Base-by-base conservation (phyloP, 2,113 vertebrate genomes). In the Reinhardtius hippoglossoides region DNA sequence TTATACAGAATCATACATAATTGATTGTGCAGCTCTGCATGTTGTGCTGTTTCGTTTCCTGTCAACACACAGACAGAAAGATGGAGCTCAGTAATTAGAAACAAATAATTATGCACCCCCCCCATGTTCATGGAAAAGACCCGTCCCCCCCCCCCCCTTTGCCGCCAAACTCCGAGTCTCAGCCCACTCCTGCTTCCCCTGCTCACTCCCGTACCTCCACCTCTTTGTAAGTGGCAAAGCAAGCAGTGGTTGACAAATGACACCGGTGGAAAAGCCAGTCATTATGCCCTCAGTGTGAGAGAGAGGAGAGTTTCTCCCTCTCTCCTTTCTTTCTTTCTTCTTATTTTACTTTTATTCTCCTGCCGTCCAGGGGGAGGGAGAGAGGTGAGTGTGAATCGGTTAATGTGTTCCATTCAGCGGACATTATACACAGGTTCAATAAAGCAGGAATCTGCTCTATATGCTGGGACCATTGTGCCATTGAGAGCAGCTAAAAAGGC, bases 171-270 rank as follows among this genome's bases (percentile, higher is more conserved):
- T 61, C 27, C 0, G 62, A 9, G 35, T 9, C 35, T 9, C 35
- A 37, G 35, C 35, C 37, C n/a, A 13, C 50, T 66, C 57, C 75
- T 67, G 63, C 79, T 67, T 87, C 71, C 37, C 63, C 40, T 27
- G 12, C 50, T 71, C 60, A 71, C 71, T 83, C 71, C 66, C 10
- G 40, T 42, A 68, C 67, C 74, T 71, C 71, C 64, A 40, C 23
- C 68, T 79, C 83, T 62, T 90, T 91, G 85, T 93, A 72, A 60
- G 76, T 71, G 64, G 82, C 56, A 94, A 91, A 92, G 91, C 90
- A 93, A 94, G 94, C 94, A 92, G 81, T 80, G 82, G 84, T 88
- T 89, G 90, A 93, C 90, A 90, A 93, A 88, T 92, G 93, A 93
- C 92, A 91, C 91, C 73, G 50, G 86, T 88, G 86, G 90, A 91